These are phyloP conservation scores for Dolichoris vasculosae DNA, from an alignment of 1,140 invertebrate species.

Conservation along the genomic window DNA sequence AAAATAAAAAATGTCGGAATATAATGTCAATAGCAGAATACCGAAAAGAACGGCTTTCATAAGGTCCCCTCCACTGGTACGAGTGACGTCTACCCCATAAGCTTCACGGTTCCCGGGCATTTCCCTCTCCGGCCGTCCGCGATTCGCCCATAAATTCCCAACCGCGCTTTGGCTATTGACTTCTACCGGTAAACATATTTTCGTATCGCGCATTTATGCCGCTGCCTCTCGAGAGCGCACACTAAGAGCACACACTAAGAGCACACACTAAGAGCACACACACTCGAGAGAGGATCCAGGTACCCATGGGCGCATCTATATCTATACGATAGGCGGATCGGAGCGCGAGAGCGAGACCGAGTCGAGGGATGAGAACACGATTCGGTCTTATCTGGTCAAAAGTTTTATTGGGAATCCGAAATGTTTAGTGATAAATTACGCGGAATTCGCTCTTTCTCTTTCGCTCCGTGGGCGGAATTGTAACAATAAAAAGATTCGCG, in stretches of 20 bases:
- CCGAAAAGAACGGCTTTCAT: background rate
- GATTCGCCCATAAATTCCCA: conserved; percentile 46
- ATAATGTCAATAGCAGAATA: conserved; percentile 37
- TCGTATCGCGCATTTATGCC: conserved; percentile 42
- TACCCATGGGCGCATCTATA: background rate
- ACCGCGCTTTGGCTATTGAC: conserved; percentile 37
- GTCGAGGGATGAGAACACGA: background rate
- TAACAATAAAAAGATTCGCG: conserved; percentile 37
- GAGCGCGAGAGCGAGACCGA: background rate
- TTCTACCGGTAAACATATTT: conserved; percentile 43
- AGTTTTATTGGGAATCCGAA: conserved; percentile 47
- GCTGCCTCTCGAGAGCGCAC: no score
- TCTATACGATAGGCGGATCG: background rate
- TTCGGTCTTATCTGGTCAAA: conserved; percentile 44
- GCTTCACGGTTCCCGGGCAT: background rate
- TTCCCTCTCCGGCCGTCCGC: background rate
- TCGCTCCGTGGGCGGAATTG: background rate
- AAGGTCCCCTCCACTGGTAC: background rate
- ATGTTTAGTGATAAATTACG: conserved; percentile 50
- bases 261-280: no score
- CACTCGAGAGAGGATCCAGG: conserved; percentile 15
- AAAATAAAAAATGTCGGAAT: conserved; percentile 21
- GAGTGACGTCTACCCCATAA: background rate
- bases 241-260: no score
- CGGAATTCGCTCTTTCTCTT: background rate